Evolutionary conservation across 2,113 vertebrate genomes (phyloP).

Genomic region (Mesembrinibis cayennensis): DNA sequence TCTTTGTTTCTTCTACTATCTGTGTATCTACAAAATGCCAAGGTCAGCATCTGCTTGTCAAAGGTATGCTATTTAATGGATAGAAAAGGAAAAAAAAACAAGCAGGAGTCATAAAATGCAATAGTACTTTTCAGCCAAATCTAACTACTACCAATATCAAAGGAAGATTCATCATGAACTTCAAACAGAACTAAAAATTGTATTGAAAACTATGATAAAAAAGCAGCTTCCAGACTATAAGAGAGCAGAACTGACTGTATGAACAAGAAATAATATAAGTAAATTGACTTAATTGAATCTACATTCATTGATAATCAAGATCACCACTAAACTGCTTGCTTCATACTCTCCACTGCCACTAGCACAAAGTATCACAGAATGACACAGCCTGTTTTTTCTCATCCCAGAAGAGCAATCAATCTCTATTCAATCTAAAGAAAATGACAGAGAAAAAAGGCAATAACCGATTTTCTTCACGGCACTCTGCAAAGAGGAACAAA

Average conservation of each 20-base stretch:
- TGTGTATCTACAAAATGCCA: neutral
- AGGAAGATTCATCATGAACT: neutral
- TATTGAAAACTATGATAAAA: neutral
- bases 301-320: neutral
- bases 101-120: neutral
- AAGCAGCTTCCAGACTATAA: neutral
- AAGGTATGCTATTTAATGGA: neutral
- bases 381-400: neutral
- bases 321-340: neutral
- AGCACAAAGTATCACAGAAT: neutral
- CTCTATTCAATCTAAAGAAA: neutral
- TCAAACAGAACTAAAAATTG: neutral
- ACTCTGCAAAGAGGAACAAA: neutral
- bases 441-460: neutral
- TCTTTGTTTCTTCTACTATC: neutral
- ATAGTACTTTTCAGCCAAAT: neutral
- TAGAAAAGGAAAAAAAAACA: neutral
- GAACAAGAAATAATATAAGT: neutral
- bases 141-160: neutral
- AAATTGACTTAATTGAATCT: neutral
- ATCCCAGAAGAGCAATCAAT: neutral
- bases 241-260: neutral
- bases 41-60: neutral
- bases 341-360: neutral
- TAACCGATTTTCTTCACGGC: neutral